Evolutionary conservation across 2,113 vertebrate species (phyloP), one percentile per base, ranked within the genome.

Genomic region (Pelecanus crispus): DNA sequence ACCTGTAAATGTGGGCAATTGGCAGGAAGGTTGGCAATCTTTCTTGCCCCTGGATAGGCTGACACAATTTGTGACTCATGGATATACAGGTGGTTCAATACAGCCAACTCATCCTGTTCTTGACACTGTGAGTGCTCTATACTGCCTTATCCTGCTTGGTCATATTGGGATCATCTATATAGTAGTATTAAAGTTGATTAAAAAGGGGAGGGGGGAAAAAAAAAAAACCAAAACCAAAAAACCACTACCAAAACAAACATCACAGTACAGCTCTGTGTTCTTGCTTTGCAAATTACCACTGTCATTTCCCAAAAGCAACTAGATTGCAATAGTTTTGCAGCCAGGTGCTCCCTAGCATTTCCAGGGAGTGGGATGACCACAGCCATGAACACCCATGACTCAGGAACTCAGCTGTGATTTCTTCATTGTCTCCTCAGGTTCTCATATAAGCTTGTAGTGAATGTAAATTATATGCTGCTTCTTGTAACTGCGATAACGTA

Each of bases 1-100:
- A 22, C 16, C 3, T 11, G 19, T 38, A 29, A 38, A 15, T 7
- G n/a, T 53, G 26, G 50, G 4, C 0, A 1, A 5, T 1, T 25
- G 24, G 65, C 52, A 20, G 38, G 36, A 17, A 32, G 15, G n/a
- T 1, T 61, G 73, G n/a, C 45, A 42, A 5, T 53, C n/a, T 32
- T 16, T 15, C 21, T 11, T 42, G 52, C 45, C 15, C 12, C 53
- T 28, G 26, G 65, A 26, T 7, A 40, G 44, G 15, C 50, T 40
- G 65, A 16, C 1, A 0, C 0, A 2, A 28, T 20, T 34, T 47
- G 38, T 36, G 44, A 18, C 52, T 53, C 38, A 1, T 18, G 38
- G 52, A 31, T 31, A 4, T 29, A 26, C 20, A 14, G 40, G 59
- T 17, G 22, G 34, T 13, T 84, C 36, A 12, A 4, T 12, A 31